Base-by-base conservation (phyloP, 2,797 vertebrate genomes). In the Enteromius radiatus region DNA sequence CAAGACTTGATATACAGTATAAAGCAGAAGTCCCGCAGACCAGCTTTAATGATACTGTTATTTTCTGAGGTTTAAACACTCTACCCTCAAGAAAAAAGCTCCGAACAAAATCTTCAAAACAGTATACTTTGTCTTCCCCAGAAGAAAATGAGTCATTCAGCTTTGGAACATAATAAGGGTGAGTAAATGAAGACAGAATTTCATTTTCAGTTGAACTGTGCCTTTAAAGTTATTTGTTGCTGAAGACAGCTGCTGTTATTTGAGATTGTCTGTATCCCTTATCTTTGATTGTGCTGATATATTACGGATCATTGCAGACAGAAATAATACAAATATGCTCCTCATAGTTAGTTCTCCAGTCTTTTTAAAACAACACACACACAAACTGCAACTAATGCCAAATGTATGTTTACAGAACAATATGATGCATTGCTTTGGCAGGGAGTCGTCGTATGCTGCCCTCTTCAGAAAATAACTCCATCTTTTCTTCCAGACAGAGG, bases 371-470 rank as follows among this genome's bases (percentile, higher is more conserved):
- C 52, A 65, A 41, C 38, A 41, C 47, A 26, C 33, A 36, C 6
- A 80, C 52, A 61, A 36, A 81, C 80, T 80, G 77, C 76, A 87
- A 84, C 85, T 91, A 91, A 89, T 89, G 82, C 86, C 90, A 87
- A 83, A 87, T 80, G 89, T 90, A 90, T 90, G 49, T 89, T 87
- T 89, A 84, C 87, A 89, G 88, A 73, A 90, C 88, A 92, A 90
- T 87, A 88, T 89, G 87, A 88, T 88, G 82, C 70, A 41, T 26
- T 83, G 87, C 87, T 86, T 81, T 83, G 87, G 88, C 90, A 86
- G 67, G 33, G 2, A 88, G 38, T 80, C 69, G 5, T 91, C 87
- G 88, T 86, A 89, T 89, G 83, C 82, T 88, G 74, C 69, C 76
- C 81, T 90, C 87, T 89, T 81, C 86, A 80, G 85, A 78, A 73